Percentiles rank a stretch among this genome's conserved stretches.
phyloP scores from a whole-genome alignment of 1,140 invertebrate genomes.

The Watersipora subatra region DNA sequence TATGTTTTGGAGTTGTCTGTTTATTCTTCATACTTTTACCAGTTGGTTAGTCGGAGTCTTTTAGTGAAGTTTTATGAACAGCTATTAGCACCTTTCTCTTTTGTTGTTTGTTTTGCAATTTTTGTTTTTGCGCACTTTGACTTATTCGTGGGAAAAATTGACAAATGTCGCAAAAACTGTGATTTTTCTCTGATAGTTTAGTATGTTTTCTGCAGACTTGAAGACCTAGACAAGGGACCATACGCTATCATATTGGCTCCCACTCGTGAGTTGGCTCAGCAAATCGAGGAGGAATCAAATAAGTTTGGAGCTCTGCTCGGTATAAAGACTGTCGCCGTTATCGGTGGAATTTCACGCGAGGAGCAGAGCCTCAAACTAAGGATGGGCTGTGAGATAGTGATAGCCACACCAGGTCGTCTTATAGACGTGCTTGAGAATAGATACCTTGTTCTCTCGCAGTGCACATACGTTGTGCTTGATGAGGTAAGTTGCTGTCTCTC shows the following conservation, averaged over 20 bases:
- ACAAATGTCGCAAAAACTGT: no score
- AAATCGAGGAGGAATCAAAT: constrained; percentile 97
- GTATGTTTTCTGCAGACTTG: constrained; percentile 41
- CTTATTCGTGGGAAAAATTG: no score
- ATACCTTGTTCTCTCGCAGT: constrained; percentile 89
- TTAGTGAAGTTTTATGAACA: no score
- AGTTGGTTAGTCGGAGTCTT: no score
- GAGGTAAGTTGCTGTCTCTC: constrained; percentile 25
- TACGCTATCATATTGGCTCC: constrained; percentile 98
- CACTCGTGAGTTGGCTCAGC: constrained; percentile 95
- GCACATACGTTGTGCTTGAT: constrained; percentile 58
- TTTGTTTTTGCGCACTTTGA: no score
- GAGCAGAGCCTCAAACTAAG: constrained; percentile 93
- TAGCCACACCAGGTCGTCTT: constrained; percentile 95
- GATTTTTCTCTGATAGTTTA: no score
- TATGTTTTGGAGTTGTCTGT: no score
- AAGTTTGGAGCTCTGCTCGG: constrained; percentile 91
- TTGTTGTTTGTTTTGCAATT: no score
- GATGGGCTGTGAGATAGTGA: constrained; percentile 98
- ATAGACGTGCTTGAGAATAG: constrained; percentile 98
- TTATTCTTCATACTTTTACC: no score
- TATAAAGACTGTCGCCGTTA: constrained; percentile 91
- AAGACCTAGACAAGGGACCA: constrained; percentile 78
- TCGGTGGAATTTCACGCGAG: constrained; percentile 90
- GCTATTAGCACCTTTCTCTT: no score